Evolutionary conservation across 1,140 invertebrate species (phyloP), one percentile per base, ranked within the genome.

Genomic region (Leptonema lineaticorne): DNA sequence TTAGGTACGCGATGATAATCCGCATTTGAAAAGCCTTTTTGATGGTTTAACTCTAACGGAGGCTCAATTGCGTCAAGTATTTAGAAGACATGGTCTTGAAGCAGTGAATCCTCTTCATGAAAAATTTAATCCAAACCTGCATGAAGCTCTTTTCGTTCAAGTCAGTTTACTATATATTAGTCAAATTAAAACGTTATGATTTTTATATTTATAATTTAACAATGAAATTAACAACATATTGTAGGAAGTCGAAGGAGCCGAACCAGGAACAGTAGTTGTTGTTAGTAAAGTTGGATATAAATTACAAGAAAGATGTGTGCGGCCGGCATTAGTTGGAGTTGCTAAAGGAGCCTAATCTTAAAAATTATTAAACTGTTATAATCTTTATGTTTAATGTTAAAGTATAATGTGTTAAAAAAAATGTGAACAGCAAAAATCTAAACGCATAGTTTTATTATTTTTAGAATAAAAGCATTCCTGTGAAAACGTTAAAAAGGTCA

Each of bases 251-350:
- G 82, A 89, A 74, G 89, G 89, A 0, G 93, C 93, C 74, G 86
- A 90, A 60, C 81, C 91, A 2, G 95, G 95, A 45, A 95, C 92
- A 2, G 88, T 99, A 33, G 90, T 95, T 16, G 88, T 92, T 11
- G 95, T 98, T 1, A 94, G 92, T 45, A 98, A 99, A 86, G 86
- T 96, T 48, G 97, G 97, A 16, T 99, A 97, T 79, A 96, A 93
- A 82, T 82, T 99, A 46, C 91, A 97, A 73, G 93, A 96, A 75
- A 84, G 97, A 76, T 93, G 95, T 71, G 89, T 99, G 74, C 83
- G 97, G 75, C 95, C 97, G 46, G 97, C 97, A n/a, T 82, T 97
- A 45, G 97, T 99, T 28, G 97, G 96, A 48, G 96, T 99, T 24
- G 90, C 93, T 27, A 95, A 95, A 79, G 68, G 64, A 5, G 41